Percentiles rank a stretch among this genome's conserved stretches.
phyloP scores from a whole-genome alignment of 2,113 vertebrate species.

The Oreochromis spilurus region DNA sequence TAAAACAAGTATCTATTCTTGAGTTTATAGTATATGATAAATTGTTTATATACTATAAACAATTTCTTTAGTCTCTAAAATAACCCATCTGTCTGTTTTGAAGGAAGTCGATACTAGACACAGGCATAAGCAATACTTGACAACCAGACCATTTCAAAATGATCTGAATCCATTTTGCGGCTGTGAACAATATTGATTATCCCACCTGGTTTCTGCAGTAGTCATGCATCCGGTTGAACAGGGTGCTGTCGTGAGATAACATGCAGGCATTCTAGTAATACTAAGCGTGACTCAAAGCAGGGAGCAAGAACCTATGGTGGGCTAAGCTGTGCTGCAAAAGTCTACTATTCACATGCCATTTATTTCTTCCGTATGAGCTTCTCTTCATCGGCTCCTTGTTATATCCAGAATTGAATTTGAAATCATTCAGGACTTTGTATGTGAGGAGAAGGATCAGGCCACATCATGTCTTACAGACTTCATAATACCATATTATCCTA shows the following conservation, averaged over 20 bases:
- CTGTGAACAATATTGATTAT: background rate
- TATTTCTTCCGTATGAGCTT: background rate
- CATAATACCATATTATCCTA: background rate
- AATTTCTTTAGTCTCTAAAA: background rate
- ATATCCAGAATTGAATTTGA: background rate
- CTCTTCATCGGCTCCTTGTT: background rate
- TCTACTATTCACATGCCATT: background rate
- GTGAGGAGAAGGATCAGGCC: background rate
- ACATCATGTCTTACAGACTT: background rate
- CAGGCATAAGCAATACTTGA: background rate
- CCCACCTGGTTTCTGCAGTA: background rate
- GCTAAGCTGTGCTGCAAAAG: background rate
- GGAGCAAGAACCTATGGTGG: background rate
- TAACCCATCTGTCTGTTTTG: background rate
- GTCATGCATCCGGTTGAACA: background rate
- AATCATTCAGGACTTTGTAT: background rate
- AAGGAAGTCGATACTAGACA: background rate
- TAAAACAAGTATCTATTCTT: background rate
- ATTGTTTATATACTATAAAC: background rate
- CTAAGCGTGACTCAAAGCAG: background rate
- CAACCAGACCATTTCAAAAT: background rate
- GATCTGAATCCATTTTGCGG: background rate
- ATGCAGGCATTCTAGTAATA: background rate
- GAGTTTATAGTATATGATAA: background rate
- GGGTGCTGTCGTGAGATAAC: slow-evolving; percentile 1